These are phyloP conservation scores for Phrynosoma platyrhinos DNA, from an alignment of 2,113 vertebrate species.

Conservation along the genomic window DNA sequence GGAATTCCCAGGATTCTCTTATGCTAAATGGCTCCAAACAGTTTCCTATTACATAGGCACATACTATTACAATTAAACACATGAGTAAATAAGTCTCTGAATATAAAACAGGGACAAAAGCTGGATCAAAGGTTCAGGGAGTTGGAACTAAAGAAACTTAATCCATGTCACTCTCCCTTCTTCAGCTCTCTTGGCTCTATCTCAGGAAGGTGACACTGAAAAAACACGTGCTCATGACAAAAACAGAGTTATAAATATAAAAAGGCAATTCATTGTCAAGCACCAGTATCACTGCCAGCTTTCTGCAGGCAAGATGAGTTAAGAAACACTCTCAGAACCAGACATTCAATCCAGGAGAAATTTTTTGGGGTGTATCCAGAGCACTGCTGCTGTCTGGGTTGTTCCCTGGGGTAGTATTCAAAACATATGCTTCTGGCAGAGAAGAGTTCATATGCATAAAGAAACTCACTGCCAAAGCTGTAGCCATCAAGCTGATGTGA, in stretches of 20 bases:
- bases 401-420: conserved; percentile 50
- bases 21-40: conserved; percentile 61
- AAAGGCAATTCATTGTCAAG: conserved; percentile 74
- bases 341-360: conserved; percentile 56
- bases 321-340: conserved; percentile 54
- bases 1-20: conserved; percentile 54
- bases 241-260: conserved; percentile 64
- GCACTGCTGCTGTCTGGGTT: conserved; percentile 62
- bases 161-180: conserved; percentile 66
- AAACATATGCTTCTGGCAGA: conserved; percentile 58
- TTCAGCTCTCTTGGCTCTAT: conserved; percentile 49
- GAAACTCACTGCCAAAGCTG: conserved; percentile 51
- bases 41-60: conserved; percentile 68
- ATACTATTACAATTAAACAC: conserved; percentile 63
- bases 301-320: conserved; percentile 62
- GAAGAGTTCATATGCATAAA: conserved; percentile 56
- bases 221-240: conserved; percentile 69
- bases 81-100: conserved; percentile 63
- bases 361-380: conserved; percentile 24
- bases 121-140: conserved; percentile 67
- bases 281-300: conserved; percentile 79
- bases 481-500: conserved; percentile 58
- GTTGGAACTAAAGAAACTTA: conserved; percentile 53
- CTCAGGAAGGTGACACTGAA: conserved; percentile 72
- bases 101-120: conserved; percentile 71